Evolutionary conservation across 2,113 vertebrate genomes (phyloP), one percentile per base, ranked within the genome.

Genomic region (Octodon degus): DNA sequence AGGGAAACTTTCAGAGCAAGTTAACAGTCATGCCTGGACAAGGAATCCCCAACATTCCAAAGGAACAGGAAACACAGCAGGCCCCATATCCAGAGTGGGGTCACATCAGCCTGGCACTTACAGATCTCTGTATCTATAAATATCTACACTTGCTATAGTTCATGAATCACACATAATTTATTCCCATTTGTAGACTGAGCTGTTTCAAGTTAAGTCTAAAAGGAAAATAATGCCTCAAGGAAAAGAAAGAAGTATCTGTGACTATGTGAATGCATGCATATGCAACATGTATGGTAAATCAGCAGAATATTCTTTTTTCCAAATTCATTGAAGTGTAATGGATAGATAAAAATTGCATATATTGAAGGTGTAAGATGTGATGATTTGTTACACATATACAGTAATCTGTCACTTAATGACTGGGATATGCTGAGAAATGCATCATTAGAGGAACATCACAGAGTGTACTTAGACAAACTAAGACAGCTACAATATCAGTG

Each of bases 81-180:
- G 8, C 24, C 20, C 65, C 63, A 20, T 25, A 25, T 43, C 63
- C 16, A 9, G 43, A 32, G 4, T 0, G 22, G 0, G 17, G 55
- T 9, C 5, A 6, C 1, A 14, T 20, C 12, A 4, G 20, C 5
- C 1, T 7, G 53, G 13, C n/a, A 43, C 20, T 30, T 30, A 22
- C 0, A 8, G 24, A 20, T 0, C 68, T 25, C 27, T 7, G 1
- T 40, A 17, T n/a, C 34, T n/a, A 19, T 70, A 17, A 20, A 16
- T 4, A 6, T 1, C 55, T 34, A n/a, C 0, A 12, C 11, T 6
- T 9, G 4, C 2, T 17, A 9, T 12, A 10, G 12, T 53, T 74
- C 19, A 20, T 7, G 13, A 74, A 53, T 19, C 37, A 20, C 0
- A 24, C 2, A 0, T 19, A 17, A 10, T 19, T 12, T 27, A 24